These are phyloP conservation scores for Iguana delicatissima DNA, from an alignment of 2,797 vertebrate genomes.

Conservation along the genomic window DNA sequence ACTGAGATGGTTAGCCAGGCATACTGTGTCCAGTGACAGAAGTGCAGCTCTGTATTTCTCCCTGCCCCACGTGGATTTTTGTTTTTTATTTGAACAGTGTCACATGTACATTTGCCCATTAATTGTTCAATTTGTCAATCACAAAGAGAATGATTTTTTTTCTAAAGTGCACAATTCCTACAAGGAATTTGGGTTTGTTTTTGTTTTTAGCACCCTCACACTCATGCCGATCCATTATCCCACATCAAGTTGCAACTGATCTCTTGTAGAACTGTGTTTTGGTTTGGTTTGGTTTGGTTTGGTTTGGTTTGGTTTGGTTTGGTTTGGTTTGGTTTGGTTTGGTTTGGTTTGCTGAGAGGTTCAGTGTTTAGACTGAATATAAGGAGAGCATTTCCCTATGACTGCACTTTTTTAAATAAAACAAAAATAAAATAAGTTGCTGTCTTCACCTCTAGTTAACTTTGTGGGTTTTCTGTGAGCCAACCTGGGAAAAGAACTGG, in stretches of 20 bases:
- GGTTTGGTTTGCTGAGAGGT: background rate
- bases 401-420: background rate
- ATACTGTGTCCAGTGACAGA: too few species aligned
- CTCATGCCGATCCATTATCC: background rate
- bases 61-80: background rate
- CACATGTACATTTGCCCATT: background rate
- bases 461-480: background rate
- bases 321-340: too few species aligned
- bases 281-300: too few species aligned
- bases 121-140: background rate
- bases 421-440: background rate
- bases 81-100: background rate
- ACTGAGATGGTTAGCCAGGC: background rate
- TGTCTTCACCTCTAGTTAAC: too few species aligned
- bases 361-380: background rate
- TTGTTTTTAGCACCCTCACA: background rate
- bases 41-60: background rate
- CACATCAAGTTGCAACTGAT: background rate
- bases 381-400: background rate
- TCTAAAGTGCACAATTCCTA: background rate
- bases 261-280: background rate
- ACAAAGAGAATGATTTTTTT: background rate
- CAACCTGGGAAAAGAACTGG: background rate
- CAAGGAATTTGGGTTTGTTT: background rate
- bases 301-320: too few species aligned